phyloP scores from a whole-genome alignment of 2,888 invertebrate genomes.

The Bimastos eiseni region DNA sequence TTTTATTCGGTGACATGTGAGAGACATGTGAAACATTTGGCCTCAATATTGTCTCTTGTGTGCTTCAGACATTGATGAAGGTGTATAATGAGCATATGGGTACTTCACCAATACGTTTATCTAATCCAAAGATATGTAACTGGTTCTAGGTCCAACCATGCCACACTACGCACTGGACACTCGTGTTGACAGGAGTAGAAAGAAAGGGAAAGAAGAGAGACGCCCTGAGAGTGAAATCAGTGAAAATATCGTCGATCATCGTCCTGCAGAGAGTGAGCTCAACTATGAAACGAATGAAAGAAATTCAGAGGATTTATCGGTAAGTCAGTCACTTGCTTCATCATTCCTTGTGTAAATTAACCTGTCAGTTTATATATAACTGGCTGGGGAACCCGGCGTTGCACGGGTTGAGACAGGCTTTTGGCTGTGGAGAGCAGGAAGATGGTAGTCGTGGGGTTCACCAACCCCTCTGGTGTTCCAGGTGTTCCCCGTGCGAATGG shows the following conservation, averaged over 20 bases:
- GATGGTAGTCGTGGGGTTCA: no score
- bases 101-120: neutral
- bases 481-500: no score
- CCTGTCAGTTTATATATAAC: no score
- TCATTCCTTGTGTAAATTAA: no score
- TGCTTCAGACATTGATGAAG: no score
- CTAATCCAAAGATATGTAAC: neutral
- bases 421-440: no score
- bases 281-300: neutral
- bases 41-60: neutral
- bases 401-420: no score
- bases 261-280: slow-evolving; percentile 20
- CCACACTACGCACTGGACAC: slow-evolving; percentile 56
- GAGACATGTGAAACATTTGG: neutral
- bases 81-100: neutral
- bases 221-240: neutral
- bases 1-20: neutral
- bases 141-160: slow-evolving; percentile 47
- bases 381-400: no score
- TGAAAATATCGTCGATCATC: neutral
- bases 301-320: neutral
- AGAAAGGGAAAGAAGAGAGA: slow-evolving; percentile 35
- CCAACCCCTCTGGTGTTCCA: no score
- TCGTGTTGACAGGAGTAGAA: slow-evolving; percentile 49
- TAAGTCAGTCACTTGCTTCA: neutral